Evolutionary conservation across 1,140 invertebrate species (phyloP), one percentile per base, ranked within the genome.

Genomic region (Trachymyrmex septentrionalis): DNA sequence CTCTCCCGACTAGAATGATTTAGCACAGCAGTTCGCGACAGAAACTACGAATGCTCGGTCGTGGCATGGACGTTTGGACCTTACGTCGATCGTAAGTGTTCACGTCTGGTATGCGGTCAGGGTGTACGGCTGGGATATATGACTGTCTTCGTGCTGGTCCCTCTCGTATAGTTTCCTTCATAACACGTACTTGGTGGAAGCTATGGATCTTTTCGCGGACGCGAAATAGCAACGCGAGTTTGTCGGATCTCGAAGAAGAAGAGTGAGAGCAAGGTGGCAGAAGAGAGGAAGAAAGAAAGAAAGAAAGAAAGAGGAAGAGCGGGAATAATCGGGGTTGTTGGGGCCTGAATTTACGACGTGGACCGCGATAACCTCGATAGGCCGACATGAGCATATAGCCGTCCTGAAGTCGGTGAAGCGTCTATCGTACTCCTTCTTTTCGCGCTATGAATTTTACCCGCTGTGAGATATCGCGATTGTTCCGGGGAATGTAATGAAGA

Each of bases 1-100:
- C 59, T 57, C 81, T 59, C 78, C 55, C 63, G 34, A 61, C 90
- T 91, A 90, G 88, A 71, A 91, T 91, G 90, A 91, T 91, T 91
- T 91, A 91, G 86, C 87, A 78, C 85, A 77, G 69, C 86, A 66
- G 88, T 85, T 88, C 71, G 72, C 30, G 61, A 75, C 16, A 84
- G 89, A 67, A 81, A 80, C 85, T 69, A 85, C 86, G 86, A 89
- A 91, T 81, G 84, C 86, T 82, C 82, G 84, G 84, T 87, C 86
- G 61, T 86, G 87, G 73, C 86, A 76, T 14, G 85, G 71, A 86
- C 88, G 82, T 85, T 77, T 82, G 85, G 71, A 34, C 75, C 89
- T 88, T 91, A 87, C 87, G 85, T 72, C 48, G 84, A 87, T 92
- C 92, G 88, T 92, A 93, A 92, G 91, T 93, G 92, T 92, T 88